A percentile compares a stretch with the other conserved stretches of the same genome.
These are phyloP conservation scores for Amblyraja radiata DNA, from an alignment of 2,797 vertebrate species.

Conservation along the genomic window DNA sequence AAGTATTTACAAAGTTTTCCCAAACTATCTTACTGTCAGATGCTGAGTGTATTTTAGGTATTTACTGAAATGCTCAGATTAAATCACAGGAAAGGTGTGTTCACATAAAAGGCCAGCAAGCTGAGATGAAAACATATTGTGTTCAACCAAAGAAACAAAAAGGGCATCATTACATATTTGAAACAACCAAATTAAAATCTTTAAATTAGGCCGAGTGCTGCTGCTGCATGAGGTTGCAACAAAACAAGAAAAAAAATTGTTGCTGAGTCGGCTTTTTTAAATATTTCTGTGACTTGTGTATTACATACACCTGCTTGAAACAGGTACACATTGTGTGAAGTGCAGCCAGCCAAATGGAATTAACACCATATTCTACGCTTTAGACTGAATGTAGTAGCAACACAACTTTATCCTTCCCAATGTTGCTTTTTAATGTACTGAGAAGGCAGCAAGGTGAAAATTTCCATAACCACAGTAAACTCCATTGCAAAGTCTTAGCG, in stretches of 20 bases:
- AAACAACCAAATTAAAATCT: not conserved
- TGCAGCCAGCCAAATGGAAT: no score
- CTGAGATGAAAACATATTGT: no score
- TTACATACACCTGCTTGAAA: no score
- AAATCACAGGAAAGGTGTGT: not conserved
- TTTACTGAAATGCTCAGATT: not conserved
- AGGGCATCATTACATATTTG: not conserved
- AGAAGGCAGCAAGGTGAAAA: not conserved
- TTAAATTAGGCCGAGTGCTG: not conserved
- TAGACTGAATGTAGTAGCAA: no score
- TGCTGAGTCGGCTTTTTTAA: no score
- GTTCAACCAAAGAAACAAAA: not conserved
- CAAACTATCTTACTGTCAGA: not conserved
- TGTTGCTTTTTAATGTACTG: no score
- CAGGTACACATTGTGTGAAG: no score
- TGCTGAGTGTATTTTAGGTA: not conserved
- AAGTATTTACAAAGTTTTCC: not conserved
- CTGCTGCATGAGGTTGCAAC: not conserved
- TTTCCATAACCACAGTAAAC: not conserved
- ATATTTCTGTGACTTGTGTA: no score
- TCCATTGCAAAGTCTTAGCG: not conserved
- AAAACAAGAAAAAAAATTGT: no score
- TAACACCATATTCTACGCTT: no score
- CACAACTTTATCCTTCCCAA: no score
- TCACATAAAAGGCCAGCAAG: not conserved